Percentiles rank a stretch among this genome's conserved stretches.
Conservation (phyloP, 2,797 vertebrate species). For the Chromobotia macracanthus region DNA sequence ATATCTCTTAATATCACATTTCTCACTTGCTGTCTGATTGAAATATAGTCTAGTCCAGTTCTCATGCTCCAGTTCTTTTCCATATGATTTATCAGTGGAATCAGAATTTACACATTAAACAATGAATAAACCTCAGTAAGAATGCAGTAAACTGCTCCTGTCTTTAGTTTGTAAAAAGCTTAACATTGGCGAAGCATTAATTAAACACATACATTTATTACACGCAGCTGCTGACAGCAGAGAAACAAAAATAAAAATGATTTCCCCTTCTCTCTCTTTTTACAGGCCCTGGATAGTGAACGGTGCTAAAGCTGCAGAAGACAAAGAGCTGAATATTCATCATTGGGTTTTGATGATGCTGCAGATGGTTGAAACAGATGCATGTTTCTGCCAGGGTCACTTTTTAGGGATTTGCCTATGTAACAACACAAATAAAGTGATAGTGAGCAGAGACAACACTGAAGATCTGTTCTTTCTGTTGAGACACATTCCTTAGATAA, state of each 20-base stretch:
- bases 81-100: background rate
- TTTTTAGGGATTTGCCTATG: background rate
- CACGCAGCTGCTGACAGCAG: constrained; percentile 1
- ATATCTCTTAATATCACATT: no score
- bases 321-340: background rate
- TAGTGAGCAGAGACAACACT: background rate
- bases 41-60: no score
- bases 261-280: background rate
- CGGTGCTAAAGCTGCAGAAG: background rate
- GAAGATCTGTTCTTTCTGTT: background rate
- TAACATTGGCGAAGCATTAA: background rate
- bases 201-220: background rate
- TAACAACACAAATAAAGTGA: background rate
- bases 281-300: background rate
- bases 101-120: background rate
- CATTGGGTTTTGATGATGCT: background rate
- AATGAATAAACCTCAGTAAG: background rate
- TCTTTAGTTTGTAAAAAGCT: background rate
- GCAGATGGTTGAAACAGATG: constrained; percentile 1
- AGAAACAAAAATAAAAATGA: background rate
- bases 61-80: background rate
- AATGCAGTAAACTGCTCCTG: background rate
- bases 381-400: background rate
- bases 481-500: background rate
- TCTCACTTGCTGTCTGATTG: no score